Conservation (phyloP, 2,797 vertebrate species). For the Bradypodion pumilum region DNA sequence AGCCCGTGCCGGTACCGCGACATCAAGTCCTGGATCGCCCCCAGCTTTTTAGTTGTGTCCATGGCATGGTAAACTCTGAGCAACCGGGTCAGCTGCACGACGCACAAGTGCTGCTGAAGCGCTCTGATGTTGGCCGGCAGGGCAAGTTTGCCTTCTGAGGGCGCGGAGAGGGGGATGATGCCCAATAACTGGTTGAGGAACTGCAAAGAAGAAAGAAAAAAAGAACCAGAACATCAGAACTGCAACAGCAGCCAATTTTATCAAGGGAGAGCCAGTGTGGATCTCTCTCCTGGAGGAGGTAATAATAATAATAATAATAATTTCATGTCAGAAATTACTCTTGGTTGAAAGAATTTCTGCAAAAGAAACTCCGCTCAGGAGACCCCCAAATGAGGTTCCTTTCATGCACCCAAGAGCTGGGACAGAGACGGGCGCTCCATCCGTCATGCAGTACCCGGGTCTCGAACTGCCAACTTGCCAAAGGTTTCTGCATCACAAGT, state of each 20-base stretch:
- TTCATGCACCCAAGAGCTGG: too few species aligned
- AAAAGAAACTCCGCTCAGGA: too few species aligned
- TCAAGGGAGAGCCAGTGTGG: too few species aligned
- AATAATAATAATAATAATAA: too few species aligned
- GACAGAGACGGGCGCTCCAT: neutral
- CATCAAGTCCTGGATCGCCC: constrained; percentile 86
- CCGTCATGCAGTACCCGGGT: too few species aligned
- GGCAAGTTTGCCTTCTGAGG: constrained; percentile 75
- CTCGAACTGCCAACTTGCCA: too few species aligned
- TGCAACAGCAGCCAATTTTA: neutral
- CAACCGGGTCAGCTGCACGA: constrained; percentile 88
- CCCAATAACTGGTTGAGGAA: constrained; percentile 90
- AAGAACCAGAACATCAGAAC: constrained; percentile 15
- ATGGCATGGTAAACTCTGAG: constrained; percentile 89
- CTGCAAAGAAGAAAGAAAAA: constrained; percentile 64
- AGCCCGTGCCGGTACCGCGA: constrained; percentile 89
- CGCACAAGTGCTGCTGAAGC: constrained; percentile 91
- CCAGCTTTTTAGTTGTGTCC: constrained; percentile 81
- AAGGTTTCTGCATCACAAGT: too few species aligned
- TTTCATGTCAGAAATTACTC: too few species aligned
- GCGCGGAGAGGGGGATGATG: constrained; percentile 80
- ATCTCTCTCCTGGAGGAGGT: too few species aligned
- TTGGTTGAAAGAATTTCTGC: too few species aligned
- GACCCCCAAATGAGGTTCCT: too few species aligned
- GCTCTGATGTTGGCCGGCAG: constrained; percentile 86